Percentiles rank a stretch among this genome's conserved stretches.
Conservation (phyloP, 2,113 vertebrate species). For the Crotalus tigris region DNA sequence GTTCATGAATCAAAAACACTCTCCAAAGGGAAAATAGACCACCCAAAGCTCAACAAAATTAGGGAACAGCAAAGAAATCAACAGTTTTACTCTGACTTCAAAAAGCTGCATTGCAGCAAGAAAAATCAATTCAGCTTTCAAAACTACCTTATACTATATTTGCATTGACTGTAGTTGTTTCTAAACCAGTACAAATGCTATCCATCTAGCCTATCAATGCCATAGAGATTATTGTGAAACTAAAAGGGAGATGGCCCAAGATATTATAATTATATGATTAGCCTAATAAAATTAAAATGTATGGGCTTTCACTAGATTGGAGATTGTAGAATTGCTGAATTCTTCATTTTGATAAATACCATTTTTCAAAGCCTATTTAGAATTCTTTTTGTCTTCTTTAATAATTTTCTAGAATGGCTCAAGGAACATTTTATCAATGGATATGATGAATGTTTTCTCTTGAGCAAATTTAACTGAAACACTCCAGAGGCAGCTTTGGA, state of each 20-base stretch:
- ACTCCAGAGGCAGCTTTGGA: not conserved
- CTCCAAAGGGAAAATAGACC: not conserved
- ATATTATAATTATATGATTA: not conserved
- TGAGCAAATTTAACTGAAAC: not conserved
- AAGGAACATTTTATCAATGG: not conserved
- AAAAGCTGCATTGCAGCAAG: not conserved
- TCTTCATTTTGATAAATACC: not conserved
- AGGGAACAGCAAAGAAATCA: not conserved
- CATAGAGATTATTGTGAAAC: not conserved
- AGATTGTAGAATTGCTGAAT: not conserved
- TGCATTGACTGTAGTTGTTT: not conserved
- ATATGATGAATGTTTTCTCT: not conserved
- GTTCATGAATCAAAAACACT: not conserved
- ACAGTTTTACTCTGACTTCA: not conserved
- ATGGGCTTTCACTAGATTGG: not conserved
- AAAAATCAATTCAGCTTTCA: not conserved
- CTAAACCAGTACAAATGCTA: not conserved
- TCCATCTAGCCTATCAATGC: not conserved
- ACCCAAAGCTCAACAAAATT: not conserved
- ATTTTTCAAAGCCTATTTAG: not conserved
- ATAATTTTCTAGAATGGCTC: not conserved
- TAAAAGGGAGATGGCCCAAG: not conserved
- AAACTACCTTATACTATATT: not conserved
- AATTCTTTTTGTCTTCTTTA: not conserved
- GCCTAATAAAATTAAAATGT: not conserved